Percentiles rank a stretch among this genome's conserved stretches.
phyloP scores from a whole-genome alignment of 2,113 vertebrate genomes.

The Dunckerocampus dactyliophorus region DNA sequence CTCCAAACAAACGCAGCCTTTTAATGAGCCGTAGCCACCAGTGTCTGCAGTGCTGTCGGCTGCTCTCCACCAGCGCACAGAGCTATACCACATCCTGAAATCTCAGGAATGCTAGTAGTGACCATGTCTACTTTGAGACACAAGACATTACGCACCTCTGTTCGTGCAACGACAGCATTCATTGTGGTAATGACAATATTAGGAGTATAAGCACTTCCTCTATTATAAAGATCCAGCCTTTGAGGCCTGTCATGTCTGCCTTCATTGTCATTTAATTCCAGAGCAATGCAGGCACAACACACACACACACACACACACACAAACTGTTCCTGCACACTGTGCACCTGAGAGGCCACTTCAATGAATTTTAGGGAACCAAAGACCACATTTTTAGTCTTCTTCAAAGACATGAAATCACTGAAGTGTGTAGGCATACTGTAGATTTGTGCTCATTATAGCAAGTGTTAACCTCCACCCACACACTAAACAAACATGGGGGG shows the following conservation, averaged over 20 bases:
- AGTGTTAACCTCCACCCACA: conserved; percentile 6
- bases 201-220: background rate
- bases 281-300: background rate
- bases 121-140: conserved; percentile 48
- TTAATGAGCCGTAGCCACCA: conserved; percentile 55
- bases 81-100: conserved; percentile 69
- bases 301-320: background rate
- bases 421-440: conserved; percentile 1
- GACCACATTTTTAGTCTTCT: background rate
- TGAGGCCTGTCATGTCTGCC: background rate
- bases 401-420: background rate
- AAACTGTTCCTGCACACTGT: conserved; percentile 5
- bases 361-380: background rate
- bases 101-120: conserved; percentile 61
- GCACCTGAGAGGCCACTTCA: background rate
- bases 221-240: background rate
- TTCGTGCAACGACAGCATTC: conserved; percentile 34
- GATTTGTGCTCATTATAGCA: conserved; percentile 1
- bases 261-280: conserved; percentile 10
- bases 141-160: conserved; percentile 50
- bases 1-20: conserved; percentile 52
- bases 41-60: conserved; percentile 38
- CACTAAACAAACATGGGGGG: background rate
- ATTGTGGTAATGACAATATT: conserved; percentile 19
- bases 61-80: conserved; percentile 35